Evolutionary conservation across 1,140 invertebrate genomes (phyloP).

Genomic region (Drosophila prosaltans): DNA sequence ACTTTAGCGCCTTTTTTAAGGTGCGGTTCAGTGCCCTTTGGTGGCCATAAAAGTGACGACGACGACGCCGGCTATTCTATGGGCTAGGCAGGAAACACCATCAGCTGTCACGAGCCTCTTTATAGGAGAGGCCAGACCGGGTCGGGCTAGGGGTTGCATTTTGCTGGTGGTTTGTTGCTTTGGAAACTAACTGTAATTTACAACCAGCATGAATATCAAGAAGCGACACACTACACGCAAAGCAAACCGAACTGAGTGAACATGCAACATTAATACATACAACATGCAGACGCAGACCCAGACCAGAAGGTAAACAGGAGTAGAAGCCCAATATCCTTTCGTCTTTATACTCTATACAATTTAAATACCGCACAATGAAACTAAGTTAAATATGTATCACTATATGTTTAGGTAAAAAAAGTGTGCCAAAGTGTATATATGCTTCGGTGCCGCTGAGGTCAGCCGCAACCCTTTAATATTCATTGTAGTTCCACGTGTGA

Average conservation of each 20-base stretch:
- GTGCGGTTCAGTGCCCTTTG: conserved; percentile 80
- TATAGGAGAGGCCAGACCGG: conserved; percentile 30
- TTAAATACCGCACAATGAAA: not conserved
- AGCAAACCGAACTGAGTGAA: conserved; percentile 50
- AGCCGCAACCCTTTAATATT: conserved; percentile 18
- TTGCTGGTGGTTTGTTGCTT: conserved; percentile 53
- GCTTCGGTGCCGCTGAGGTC: not conserved
- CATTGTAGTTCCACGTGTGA: conserved; percentile 61
- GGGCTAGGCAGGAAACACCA: conserved; percentile 64
- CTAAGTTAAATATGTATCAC: too few species aligned
- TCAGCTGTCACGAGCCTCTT: conserved; percentile 71
- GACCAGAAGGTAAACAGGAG: conserved; percentile 9
- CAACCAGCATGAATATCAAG: conserved; percentile 49
- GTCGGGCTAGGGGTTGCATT: conserved; percentile 59
- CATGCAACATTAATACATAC: conserved; percentile 70
- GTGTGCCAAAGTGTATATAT: not conserved
- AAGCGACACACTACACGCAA: conserved; percentile 52
- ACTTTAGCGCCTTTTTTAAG: conserved; percentile 79
- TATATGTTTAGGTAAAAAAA: too few species aligned
- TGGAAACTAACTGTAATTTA: conserved; percentile 58
- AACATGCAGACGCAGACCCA: not conserved
- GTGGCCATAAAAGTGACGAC: conserved; percentile 69
- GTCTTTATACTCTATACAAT: not conserved
- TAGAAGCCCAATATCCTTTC: not conserved
- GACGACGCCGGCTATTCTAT: conserved; percentile 25